phyloP scores from a whole-genome alignment of 2,113 vertebrate species.

The Colius striatus region DNA sequence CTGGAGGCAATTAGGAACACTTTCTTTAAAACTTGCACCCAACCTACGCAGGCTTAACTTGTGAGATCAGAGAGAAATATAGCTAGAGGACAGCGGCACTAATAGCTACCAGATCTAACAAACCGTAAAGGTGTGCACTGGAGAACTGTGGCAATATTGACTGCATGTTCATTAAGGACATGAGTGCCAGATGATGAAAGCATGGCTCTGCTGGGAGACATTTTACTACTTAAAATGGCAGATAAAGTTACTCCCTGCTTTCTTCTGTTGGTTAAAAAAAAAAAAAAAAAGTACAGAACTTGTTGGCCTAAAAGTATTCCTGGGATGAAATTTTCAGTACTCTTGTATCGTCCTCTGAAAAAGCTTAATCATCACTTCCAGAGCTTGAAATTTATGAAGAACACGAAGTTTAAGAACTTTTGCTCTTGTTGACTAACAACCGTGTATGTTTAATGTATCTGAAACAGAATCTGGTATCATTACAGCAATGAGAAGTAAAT shows the following conservation, averaged over 20 bases:
- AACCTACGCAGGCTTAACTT: slow-evolving; percentile 47
- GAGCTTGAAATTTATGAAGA: slow-evolving; percentile 36
- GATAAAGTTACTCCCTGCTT: slow-evolving; percentile 1
- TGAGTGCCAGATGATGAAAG: slow-evolving; percentile 57
- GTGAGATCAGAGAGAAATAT: slow-evolving; percentile 58
- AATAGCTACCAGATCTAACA: slow-evolving; percentile 65
- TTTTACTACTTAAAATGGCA: slow-evolving; percentile 46
- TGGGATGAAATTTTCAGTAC: not conserved
- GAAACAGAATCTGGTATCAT: slow-evolving; percentile 61
- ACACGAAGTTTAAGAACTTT: slow-evolving; percentile 60
- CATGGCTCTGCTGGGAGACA: slow-evolving; percentile 9
- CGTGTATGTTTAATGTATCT: slow-evolving; percentile 24
- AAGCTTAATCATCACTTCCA: slow-evolving; percentile 15
- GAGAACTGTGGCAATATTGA: slow-evolving; percentile 66
- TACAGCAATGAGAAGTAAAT: slow-evolving; percentile 46
- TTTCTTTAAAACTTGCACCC: slow-evolving; percentile 48
- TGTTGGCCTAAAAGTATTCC: not conserved
- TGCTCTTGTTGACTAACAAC: slow-evolving; percentile 57
- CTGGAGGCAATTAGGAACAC: slow-evolving; percentile 64
- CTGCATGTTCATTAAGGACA: slow-evolving; percentile 61
- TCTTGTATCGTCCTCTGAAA: not conserved
- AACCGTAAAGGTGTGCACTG: slow-evolving; percentile 49
- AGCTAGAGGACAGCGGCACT: slow-evolving; percentile 46
- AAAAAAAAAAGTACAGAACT: not conserved
- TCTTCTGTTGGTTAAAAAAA: not conserved